phyloP scores from a whole-genome alignment of 1,140 invertebrate species.

The Zaprionus taronus region DNA sequence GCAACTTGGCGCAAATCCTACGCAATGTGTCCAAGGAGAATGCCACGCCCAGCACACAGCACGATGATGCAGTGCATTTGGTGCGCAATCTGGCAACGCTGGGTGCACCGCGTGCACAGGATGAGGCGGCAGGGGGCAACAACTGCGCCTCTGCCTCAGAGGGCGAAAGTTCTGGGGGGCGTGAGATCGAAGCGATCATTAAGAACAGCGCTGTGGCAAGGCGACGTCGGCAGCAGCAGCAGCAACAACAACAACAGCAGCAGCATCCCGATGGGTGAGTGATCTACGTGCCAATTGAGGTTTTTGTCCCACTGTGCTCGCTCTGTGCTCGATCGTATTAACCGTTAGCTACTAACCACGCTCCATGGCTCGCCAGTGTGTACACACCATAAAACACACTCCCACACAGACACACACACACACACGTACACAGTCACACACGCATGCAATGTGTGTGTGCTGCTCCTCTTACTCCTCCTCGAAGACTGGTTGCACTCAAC shows the following conservation, averaged over 20 bases:
- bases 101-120: constrained; percentile 52
- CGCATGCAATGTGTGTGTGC: constrained; percentile 54
- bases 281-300: constrained; percentile 39
- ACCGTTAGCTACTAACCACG: constrained; percentile 59
- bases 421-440: constrained; percentile 17
- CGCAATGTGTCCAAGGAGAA: constrained; percentile 73
- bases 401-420: constrained; percentile 30
- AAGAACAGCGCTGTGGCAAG: constrained; percentile 85
- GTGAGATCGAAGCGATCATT: constrained; percentile 86
- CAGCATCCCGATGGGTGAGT: constrained; percentile 69
- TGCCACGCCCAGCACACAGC: constrained; percentile 56
- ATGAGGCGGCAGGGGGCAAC: background rate
- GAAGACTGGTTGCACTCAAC: constrained; percentile 63
- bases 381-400: constrained; percentile 9
- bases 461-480: constrained; percentile 24
- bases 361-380: background rate
- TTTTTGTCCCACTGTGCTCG: constrained; percentile 22
- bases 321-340: constrained; percentile 56
- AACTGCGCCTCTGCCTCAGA: constrained; percentile 84
- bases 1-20: constrained; percentile 69
- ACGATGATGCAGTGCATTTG: constrained; percentile 77
- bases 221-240: constrained; percentile 74
- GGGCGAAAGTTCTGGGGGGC: constrained; percentile 86
- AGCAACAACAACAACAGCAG: constrained; percentile 56
- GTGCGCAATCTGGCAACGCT: constrained; percentile 73